Base-by-base conservation (phyloP, 1,140 invertebrate species). In the Ctenoplectra terminalis region DNA sequence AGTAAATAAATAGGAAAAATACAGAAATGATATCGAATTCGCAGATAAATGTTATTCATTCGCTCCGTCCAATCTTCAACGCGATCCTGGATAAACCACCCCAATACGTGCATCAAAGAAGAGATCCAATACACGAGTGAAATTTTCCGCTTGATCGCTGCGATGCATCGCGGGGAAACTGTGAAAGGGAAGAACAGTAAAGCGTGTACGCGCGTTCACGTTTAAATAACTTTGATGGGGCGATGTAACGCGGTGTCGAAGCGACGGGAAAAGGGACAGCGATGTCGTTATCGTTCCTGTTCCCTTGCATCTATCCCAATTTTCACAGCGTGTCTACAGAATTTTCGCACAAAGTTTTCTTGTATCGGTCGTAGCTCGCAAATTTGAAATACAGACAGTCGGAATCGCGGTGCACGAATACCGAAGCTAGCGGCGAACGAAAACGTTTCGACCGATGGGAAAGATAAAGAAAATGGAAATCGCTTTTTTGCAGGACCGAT, bases 391-490 rank as follows among this genome's bases (percentile, higher is more conserved):
- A 9, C 73, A 29, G 48, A 37, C 34, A 34, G 48, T 37, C 31
- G 13, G 40, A 66, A 40, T 29, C 34, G 43, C 43, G n/a, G 60
- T 6, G 15, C 13, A 9, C n/a, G n/a, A n/a, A n/a, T n/a, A n/a
- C n/a, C n/a, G n/a, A n/a, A n/a, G n/a, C n/a, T n/a, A n/a, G n/a
- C n/a, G n/a, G 8, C 73, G 60, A 17, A 17, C 11, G 43, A 46
- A 11, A 46, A 31, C 37, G 54, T 56, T 17, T 3, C 4, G 17
- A 37, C 20, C n/a, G 29, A 3, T n/a, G 26, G 37, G 13, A 11
- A 26, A 75, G 73, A 75, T 66, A 64, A 64, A 50, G 58, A 70
- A 58, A 58, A 58, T 69, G 56, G 52, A n/a, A 43, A 23, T 0
- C 52, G 2, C 34, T 5, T 52, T 61, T 31, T 15, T 20, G 7